Conservation (phyloP, 1,140 invertebrate species). For the Drosophila parabipectinata region DNA sequence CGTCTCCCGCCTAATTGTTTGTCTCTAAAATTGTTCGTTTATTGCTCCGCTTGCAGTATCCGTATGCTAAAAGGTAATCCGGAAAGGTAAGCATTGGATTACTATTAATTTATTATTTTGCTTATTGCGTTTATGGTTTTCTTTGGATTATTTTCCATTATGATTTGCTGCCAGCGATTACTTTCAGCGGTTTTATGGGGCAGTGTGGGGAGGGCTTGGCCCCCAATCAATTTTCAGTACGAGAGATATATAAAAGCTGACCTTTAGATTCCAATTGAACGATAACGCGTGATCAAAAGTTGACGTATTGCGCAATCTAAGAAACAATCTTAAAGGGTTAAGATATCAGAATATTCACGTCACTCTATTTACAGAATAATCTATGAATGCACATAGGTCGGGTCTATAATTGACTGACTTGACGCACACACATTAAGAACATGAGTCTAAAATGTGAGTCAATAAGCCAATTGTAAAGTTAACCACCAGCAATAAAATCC, state of each 20-base stretch:
- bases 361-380: constrained; percentile 18
- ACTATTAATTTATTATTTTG: constrained; percentile 16
- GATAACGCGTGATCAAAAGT: not conserved
- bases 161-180: constrained; percentile 5
- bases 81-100: constrained; percentile 44
- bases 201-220: constrained; percentile 12
- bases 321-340: not conserved
- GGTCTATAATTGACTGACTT: constrained; percentile 1
- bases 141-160: not conserved
- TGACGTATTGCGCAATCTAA: not conserved
- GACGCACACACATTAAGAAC: constrained; percentile 4
- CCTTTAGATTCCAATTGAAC: constrained; percentile 6
- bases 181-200: constrained; percentile 15
- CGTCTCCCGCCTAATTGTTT: constrained; percentile 16
- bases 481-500: not conserved
- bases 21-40: constrained; percentile 4
- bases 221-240: not conserved
- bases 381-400: constrained; percentile 4
- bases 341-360: constrained; percentile 2
- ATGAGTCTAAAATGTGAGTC: constrained; percentile 7
- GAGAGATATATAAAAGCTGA: not conserved
- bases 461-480: not conserved
- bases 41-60: constrained; percentile 3
- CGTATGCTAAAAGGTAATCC: constrained; percentile 19
- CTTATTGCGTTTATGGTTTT: constrained; percentile 2